Conservation (phyloP, 2,888 invertebrate species). For the Machimus rusticus region DNA sequence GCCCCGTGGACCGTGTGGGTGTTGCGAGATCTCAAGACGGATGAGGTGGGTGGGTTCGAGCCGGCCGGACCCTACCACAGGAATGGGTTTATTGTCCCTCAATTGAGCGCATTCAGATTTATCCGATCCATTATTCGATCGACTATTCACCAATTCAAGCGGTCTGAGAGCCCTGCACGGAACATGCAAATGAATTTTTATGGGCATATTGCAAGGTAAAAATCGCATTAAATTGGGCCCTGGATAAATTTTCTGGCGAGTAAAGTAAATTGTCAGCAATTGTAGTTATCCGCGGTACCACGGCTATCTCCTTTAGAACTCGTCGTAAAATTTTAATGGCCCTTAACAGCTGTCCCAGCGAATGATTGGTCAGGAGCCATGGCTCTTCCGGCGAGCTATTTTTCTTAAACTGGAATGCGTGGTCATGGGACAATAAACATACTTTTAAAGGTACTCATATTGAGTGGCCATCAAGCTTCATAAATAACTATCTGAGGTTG, state of each 20-base stretch:
- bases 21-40: neutral
- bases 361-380: neutral
- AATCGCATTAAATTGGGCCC: neutral
- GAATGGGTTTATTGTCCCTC: neutral
- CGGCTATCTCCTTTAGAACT: neutral
- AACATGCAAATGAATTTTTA: neutral
- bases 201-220: neutral
- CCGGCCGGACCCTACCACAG: neutral
- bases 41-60: neutral
- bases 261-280: neutral
- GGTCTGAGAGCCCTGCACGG: neutral
- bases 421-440: neutral
- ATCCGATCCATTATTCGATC: neutral
- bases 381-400: neutral
- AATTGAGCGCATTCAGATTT: neutral
- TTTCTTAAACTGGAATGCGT: neutral
- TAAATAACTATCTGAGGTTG: neutral
- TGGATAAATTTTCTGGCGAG: neutral
- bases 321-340: neutral
- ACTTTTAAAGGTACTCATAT: neutral
- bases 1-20: neutral
- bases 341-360: neutral
- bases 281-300: neutral
- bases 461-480: neutral
- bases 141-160: neutral